A percentile compares a stretch with the other conserved stretches of the same genome.
phyloP scores from a whole-genome alignment of 64 coral and sea anemone species.

The Montipora sp. region DNA sequence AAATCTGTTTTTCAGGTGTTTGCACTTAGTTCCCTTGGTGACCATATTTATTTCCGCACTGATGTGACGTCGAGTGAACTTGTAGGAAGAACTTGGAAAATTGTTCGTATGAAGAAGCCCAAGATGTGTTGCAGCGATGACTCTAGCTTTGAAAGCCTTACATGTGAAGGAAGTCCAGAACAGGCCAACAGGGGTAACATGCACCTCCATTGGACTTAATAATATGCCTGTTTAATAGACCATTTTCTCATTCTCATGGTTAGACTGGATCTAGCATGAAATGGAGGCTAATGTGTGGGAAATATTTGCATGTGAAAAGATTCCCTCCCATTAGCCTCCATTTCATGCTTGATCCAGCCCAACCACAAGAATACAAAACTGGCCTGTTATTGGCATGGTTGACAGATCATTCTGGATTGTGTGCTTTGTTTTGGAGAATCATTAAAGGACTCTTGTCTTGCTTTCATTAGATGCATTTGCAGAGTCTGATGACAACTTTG shows the following conservation, averaged over 20 bases:
- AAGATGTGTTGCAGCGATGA: slow-evolving; percentile 1
- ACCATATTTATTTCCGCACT: slow-evolving; percentile 96
- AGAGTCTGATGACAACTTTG: slow-evolving; percentile 30
- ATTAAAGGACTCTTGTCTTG: background rate
- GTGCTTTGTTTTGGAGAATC: background rate
- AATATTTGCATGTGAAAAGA: too few relatives aligned
- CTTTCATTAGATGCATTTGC: background rate
- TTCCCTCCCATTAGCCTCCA: too few relatives aligned
- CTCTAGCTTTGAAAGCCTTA: slow-evolving; percentile 25
- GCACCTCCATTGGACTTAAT: background rate
- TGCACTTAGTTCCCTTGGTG: slow-evolving; percentile 85
- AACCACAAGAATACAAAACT: too few relatives aligned
- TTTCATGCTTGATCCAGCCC: too few relatives aligned
- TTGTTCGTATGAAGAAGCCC: slow-evolving; percentile 52
- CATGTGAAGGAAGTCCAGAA: background rate
- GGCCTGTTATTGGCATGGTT: too few relatives aligned
- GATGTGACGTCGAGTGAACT: slow-evolving; percentile 87
- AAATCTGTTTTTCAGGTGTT: slow-evolving; percentile 80
- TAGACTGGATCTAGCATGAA: too few relatives aligned
- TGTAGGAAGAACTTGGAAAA: slow-evolving; percentile 88
- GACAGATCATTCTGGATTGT: too few relatives aligned
- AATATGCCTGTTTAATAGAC: too few relatives aligned
- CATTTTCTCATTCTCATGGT: too few relatives aligned
- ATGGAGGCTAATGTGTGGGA: too few relatives aligned
- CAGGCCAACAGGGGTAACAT: background rate